These are phyloP conservation scores for Germaria angustata DNA, from an alignment of 2,888 invertebrate genomes.

Conservation along the genomic window DNA sequence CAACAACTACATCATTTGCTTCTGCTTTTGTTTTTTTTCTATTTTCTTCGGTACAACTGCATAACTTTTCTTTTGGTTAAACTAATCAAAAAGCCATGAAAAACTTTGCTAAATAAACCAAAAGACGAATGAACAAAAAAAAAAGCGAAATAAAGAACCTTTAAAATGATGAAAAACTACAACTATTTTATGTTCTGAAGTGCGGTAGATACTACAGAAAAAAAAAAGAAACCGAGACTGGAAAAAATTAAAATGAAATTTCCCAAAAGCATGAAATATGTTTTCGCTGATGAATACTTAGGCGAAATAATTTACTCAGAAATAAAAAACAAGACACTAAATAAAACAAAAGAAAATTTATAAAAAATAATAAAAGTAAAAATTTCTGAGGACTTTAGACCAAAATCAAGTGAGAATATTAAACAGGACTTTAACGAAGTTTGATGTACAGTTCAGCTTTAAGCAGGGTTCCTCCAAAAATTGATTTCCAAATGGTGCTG, in stretches of 20 bases:
- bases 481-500: too few species aligned
- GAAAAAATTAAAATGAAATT: conserved; percentile 66
- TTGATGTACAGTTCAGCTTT: background rate
- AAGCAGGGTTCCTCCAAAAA: too few species aligned
- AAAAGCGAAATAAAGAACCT: conserved; percentile 37
- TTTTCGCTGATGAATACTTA: conserved; percentile 68
- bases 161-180: conserved; percentile 63
- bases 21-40: conserved; percentile 8
- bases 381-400: conserved; percentile 19
- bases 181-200: conserved; percentile 58
- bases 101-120: conserved; percentile 70
- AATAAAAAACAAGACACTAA: conserved; percentile 43
- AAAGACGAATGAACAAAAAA: background rate
- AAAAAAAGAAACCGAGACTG: background rate
- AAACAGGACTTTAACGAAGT: background rate
- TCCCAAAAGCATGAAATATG: conserved; percentile 68
- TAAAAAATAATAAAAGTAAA: conserved; percentile 6
- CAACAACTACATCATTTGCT: conserved; percentile 64
- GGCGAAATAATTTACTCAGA: conserved; percentile 62
- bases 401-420: background rate
- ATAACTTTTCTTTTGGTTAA: conserved; percentile 68
- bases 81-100: conserved; percentile 75
- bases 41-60: conserved; percentile 55
- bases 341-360: conserved; percentile 36
- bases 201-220: background rate